These are phyloP conservation scores for Phrynosoma blainvillii DNA, from an alignment of 2,113 vertebrate genomes.

Conservation along the genomic window DNA sequence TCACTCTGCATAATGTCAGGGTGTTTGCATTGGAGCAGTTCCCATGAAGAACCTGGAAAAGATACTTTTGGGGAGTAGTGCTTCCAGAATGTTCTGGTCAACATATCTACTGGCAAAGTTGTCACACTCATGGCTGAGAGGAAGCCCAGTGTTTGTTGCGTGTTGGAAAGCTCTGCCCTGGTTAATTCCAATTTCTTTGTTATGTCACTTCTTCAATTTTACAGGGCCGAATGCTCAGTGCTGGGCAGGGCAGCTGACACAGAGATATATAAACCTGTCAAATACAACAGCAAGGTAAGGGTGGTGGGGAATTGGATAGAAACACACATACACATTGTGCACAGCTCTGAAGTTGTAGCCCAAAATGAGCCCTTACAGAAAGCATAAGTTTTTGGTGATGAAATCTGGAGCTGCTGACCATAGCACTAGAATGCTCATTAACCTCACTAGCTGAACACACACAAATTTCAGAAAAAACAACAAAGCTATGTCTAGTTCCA, in stretches of 20 bases:
- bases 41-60: too few relatives aligned
- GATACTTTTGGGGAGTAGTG: too few relatives aligned
- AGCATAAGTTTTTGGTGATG: too few relatives aligned
- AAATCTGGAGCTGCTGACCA: background rate
- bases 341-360: background rate
- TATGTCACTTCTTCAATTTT: background rate
- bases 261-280: conserved; percentile 84
- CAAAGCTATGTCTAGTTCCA: background rate
- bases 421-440: background rate
- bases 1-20: too few relatives aligned
- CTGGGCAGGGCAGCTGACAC: conserved; percentile 84
- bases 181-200: background rate
- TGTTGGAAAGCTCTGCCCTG: background rate
- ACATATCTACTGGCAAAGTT: background rate
- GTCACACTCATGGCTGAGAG: background rate
- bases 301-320: background rate
- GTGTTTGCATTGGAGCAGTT: too few relatives aligned
- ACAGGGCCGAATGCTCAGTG: conserved; percentile 81
- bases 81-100: background rate
- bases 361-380: background rate
- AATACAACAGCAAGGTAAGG: conserved; percentile 82
- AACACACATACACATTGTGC: background rate
- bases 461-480: background rate
- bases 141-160: background rate
- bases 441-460: background rate